phyloP scores from a whole-genome alignment of 1,140 invertebrate genomes.

The Drosophila orena region DNA sequence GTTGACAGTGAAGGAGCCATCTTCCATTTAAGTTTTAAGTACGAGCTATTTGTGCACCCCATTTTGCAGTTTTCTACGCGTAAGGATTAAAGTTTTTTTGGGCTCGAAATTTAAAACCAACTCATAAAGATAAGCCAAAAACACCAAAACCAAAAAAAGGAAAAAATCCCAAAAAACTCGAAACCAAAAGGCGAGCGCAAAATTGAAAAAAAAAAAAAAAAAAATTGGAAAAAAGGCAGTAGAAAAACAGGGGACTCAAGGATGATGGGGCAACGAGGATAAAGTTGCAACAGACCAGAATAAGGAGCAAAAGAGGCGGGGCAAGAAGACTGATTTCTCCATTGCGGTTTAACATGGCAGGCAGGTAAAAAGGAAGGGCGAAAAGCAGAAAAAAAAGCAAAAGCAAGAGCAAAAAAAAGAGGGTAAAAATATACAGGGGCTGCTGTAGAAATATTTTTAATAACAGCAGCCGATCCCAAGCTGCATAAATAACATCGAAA shows the following conservation, averaged over 20 bases:
- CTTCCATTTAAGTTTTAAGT: not conserved
- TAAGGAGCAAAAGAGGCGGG: constrained; percentile 5
- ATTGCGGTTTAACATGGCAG: constrained; percentile 30
- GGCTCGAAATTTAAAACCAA: constrained; percentile 65
- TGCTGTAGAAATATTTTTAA: constrained; percentile 75
- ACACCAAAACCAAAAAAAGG: constrained; percentile 7
- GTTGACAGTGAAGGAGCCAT: too few species aligned
- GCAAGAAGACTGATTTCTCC: constrained; percentile 1
- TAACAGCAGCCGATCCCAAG: constrained; percentile 49
- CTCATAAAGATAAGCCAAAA: constrained; percentile 17
- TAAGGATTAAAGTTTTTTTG: constrained; percentile 61
- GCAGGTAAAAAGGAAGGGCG: constrained; percentile 27
- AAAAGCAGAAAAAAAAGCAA: not conserved
- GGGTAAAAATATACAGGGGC: constrained; percentile 24
- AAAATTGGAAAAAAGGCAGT: constrained; percentile 30
- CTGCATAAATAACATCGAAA: constrained; percentile 74
- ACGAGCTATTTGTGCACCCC: not conserved
- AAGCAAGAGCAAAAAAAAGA: too few species aligned
- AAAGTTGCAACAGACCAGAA: constrained; percentile 45
- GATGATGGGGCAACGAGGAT: constrained; percentile 43
- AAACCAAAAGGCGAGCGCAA: constrained; percentile 57
- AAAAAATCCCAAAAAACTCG: constrained; percentile 48
- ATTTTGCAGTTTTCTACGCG: constrained; percentile 1
- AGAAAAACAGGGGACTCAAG: constrained; percentile 34
- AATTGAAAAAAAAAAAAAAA: constrained; percentile 45